phyloP scores from a whole-genome alignment of 2,888 invertebrate species.

The Acleris literana region DNA sequence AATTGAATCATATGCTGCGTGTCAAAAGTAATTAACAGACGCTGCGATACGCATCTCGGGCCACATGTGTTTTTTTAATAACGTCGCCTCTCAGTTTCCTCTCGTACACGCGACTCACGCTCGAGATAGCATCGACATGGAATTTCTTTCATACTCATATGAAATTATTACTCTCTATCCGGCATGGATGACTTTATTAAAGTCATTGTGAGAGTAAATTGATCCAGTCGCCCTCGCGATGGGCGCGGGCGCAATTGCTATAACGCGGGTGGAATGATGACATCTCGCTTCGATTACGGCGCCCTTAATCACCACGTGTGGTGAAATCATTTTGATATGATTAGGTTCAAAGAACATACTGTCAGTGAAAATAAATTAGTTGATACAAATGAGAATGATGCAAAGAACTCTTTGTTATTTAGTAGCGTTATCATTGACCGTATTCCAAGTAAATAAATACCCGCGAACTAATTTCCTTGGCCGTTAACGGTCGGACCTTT shows the following conservation, averaged over 20 bases:
- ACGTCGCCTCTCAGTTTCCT: slow-evolving; percentile 72
- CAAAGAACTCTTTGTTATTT: slow-evolving; percentile 11
- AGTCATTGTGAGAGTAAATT: slow-evolving; percentile 79
- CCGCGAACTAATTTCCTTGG: slow-evolving; percentile 8
- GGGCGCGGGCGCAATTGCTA: slow-evolving; percentile 62
- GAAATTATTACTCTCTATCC: slow-evolving; percentile 73
- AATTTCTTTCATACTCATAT: slow-evolving; percentile 74
- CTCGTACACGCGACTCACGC: slow-evolving; percentile 73
- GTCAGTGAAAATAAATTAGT: background rate
- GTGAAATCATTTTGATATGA: slow-evolving; percentile 42
- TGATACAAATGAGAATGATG: background rate
- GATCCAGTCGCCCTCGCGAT: slow-evolving; percentile 62
- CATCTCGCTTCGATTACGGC: slow-evolving; percentile 46
- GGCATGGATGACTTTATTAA: slow-evolving; percentile 72
- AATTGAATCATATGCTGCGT: slow-evolving; percentile 84
- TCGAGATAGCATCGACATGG: slow-evolving; percentile 77
- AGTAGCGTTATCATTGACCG: background rate
- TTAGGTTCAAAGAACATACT: background rate
- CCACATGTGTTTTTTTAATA: slow-evolving; percentile 83
- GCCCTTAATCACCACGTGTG: slow-evolving; percentile 45
- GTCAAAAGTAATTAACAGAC: slow-evolving; percentile 82
- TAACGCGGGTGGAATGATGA: slow-evolving; percentile 60
- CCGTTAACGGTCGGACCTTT: slow-evolving; percentile 18
- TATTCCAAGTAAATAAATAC: slow-evolving; percentile 14
- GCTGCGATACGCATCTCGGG: slow-evolving; percentile 80